phyloP scores from a whole-genome alignment of 2,888 invertebrate genomes.

The Drosophila histrio region DNA sequence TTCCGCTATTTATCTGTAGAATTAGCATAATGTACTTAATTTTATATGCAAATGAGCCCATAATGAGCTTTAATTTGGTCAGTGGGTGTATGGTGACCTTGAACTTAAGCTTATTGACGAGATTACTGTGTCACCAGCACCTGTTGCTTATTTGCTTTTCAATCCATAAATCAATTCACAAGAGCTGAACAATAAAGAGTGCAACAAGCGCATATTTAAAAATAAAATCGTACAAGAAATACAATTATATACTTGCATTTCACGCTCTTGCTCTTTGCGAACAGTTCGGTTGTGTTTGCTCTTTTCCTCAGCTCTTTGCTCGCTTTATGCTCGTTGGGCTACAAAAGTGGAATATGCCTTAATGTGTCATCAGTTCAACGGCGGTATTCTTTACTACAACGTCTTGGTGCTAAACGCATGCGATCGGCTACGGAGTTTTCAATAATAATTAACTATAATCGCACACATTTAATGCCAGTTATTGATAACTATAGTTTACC shows the following conservation, averaged over 20 bases:
- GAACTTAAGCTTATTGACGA: slow-evolving; percentile 11
- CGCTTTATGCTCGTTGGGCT: slow-evolving; percentile 47
- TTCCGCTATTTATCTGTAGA: slow-evolving; percentile 1
- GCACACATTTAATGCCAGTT: slow-evolving; percentile 59
- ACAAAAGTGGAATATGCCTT: slow-evolving; percentile 57
- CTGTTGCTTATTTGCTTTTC: slow-evolving; percentile 54
- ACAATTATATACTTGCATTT: slow-evolving; percentile 42
- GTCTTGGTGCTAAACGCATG: slow-evolving; percentile 43
- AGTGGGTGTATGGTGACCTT: slow-evolving; percentile 1
- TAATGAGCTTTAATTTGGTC: slow-evolving; percentile 41
- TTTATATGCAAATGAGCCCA: slow-evolving; percentile 50
- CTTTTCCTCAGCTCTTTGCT: slow-evolving; percentile 29
- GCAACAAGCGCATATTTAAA: slow-evolving; percentile 59
- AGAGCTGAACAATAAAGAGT: slow-evolving; percentile 43
- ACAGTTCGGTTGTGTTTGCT: slow-evolving; percentile 7
- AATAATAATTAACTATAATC: not conserved
- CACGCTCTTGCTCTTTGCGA: slow-evolving; percentile 19
- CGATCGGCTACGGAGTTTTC: slow-evolving; percentile 51
- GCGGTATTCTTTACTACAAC: slow-evolving; percentile 57
- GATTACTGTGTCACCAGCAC: slow-evolving; percentile 44
- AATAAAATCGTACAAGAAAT: slow-evolving; percentile 52
- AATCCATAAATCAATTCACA: slow-evolving; percentile 69
- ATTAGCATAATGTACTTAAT: slow-evolving; percentile 51
- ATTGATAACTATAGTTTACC: slow-evolving; percentile 45
- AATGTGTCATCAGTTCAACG: slow-evolving; percentile 63